phyloP scores from a whole-genome alignment of 2,113 vertebrate species.

The Drymodes brunneopygia region DNA sequence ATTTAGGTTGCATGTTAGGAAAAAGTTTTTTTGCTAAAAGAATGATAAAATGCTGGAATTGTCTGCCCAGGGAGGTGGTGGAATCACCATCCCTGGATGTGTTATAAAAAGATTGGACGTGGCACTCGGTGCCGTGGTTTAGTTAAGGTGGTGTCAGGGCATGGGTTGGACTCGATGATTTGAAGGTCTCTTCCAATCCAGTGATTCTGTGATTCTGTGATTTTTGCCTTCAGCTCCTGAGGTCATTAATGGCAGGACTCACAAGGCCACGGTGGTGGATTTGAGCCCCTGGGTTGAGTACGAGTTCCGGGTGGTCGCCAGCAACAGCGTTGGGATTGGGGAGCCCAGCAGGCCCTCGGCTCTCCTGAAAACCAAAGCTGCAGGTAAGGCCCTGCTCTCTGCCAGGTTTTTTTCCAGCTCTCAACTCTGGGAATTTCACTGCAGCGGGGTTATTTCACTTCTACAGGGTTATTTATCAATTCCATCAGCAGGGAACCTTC shows the following conservation, averaged over 20 bases:
- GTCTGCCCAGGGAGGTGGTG: too few relatives aligned
- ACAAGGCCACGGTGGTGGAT: slow-evolving; percentile 85
- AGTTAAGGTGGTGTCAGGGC: too few relatives aligned
- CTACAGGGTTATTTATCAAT: not conserved
- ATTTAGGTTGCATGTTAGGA: too few relatives aligned
- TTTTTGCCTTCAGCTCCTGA: slow-evolving; percentile 80
- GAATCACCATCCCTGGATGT: too few relatives aligned
- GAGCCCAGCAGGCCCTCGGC: slow-evolving; percentile 90
- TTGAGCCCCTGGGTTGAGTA: slow-evolving; percentile 94
- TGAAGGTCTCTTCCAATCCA: too few relatives aligned
- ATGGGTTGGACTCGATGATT: too few relatives aligned
- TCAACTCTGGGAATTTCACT: accelerated
- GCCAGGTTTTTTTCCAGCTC: not conserved
- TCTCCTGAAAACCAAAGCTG: slow-evolving; percentile 85
- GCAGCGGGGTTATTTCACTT: not conserved
- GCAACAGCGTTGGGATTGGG: slow-evolving; percentile 86
- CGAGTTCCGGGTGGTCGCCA: slow-evolving; percentile 89
- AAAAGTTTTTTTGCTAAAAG: too few relatives aligned
- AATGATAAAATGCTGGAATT: too few relatives aligned
- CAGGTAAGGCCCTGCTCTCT: slow-evolving; percentile 69
- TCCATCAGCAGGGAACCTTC: accelerated
- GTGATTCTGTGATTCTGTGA: too few relatives aligned
- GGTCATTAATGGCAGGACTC: slow-evolving; percentile 81
- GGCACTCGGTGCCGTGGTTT: too few relatives aligned
- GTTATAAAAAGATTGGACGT: too few relatives aligned